Percentiles rank a stretch among this genome's conserved stretches.
Conservation (phyloP, 2,888 invertebrate genomes). For the Isotomurus palustris region DNA sequence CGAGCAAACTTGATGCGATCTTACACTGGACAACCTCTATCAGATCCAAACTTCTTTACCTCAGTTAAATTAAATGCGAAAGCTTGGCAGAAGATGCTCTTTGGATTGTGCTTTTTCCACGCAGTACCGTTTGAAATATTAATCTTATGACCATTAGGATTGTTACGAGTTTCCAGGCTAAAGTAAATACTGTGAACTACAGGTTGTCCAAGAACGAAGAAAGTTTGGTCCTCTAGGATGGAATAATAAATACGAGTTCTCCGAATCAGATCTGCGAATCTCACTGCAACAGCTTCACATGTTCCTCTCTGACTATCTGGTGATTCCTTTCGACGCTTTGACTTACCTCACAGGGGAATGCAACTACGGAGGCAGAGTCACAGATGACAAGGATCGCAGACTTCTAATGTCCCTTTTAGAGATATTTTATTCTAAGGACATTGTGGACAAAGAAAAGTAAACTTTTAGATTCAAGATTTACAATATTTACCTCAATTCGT, state of each 20-base stretch:
- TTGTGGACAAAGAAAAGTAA: conserved; percentile 58
- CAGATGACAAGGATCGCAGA: conserved; percentile 91
- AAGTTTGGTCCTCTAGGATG: conserved; percentile 92
- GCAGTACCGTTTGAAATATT: too few relatives aligned
- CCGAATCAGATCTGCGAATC: conserved; percentile 87
- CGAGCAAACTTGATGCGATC: conserved; percentile 80
- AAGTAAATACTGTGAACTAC: too few relatives aligned
- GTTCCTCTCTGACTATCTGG: conserved; percentile 74
- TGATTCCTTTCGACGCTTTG: conserved; percentile 78
- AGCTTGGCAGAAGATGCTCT: conserved; percentile 78
- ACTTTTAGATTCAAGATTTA: too few relatives aligned
- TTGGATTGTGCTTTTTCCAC: conserved; percentile 89
- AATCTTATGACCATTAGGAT: too few relatives aligned
- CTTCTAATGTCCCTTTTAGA: conserved; percentile 74
- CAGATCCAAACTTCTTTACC: conserved; percentile 81
- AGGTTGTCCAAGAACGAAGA: conserved; percentile 75
- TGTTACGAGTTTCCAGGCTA: too few relatives aligned
- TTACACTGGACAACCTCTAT: conserved; percentile 78
- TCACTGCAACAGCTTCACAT: conserved; percentile 83
- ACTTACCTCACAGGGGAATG: conserved; percentile 90
- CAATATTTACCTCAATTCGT: background rate
- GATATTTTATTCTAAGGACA: conserved; percentile 69
- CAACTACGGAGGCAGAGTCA: conserved; percentile 93
- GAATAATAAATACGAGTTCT: conserved; percentile 94
- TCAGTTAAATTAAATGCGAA: conserved; percentile 65